These are phyloP conservation scores for Andinoacara biseriatus DNA, from an alignment of 2,113 vertebrate genomes.

Conservation along the genomic window DNA sequence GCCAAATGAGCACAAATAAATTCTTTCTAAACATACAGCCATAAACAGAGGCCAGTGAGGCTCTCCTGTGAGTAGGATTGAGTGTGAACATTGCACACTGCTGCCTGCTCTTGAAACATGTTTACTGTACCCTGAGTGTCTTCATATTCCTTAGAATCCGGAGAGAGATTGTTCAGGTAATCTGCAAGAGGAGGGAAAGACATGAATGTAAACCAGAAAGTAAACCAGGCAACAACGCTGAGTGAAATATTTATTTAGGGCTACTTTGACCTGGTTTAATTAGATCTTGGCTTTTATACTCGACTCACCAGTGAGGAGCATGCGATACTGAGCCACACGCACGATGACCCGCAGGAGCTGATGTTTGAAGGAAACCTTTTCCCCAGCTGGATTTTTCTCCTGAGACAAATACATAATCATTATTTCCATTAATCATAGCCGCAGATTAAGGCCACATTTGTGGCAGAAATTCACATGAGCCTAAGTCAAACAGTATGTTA, in stretches of 20 bases:
- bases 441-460: background rate
- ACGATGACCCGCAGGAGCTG: constrained; percentile 90
- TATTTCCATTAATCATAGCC: background rate
- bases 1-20: constrained; percentile 57
- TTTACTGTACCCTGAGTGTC: constrained; percentile 89
- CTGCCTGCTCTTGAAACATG: background rate
- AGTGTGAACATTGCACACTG: background rate
- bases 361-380: constrained; percentile 83
- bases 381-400: constrained; percentile 81
- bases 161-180: constrained; percentile 97
- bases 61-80: constrained; percentile 27
- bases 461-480: background rate
- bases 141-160: constrained; percentile 94
- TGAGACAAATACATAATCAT: constrained; percentile 46
- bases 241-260: background rate
- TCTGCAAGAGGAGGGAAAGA: constrained; percentile 80
- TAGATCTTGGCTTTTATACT: background rate
- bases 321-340: constrained; percentile 91
- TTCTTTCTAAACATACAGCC: constrained; percentile 32
- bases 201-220: background rate
- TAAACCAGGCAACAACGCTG: background rate
- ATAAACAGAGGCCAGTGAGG: constrained; percentile 20
- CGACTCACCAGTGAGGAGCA: constrained; percentile 92
- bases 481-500: background rate
- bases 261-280: background rate